A percentile compares a stretch with the other conserved stretches of the same genome.
Conservation (phyloP, 2,113 vertebrate genomes). For the Antigone vipio region DNA sequence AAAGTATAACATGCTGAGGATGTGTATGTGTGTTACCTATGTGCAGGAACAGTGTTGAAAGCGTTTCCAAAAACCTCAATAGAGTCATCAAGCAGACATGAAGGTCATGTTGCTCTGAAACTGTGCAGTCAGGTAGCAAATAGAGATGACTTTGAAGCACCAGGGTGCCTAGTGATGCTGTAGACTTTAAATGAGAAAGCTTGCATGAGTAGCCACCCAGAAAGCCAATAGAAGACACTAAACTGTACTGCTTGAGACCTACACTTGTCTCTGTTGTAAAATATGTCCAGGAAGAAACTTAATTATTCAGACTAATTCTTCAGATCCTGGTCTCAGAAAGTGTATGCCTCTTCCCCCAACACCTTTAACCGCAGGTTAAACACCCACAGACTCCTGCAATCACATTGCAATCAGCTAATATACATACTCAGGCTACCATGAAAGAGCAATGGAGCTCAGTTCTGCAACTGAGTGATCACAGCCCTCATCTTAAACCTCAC, state of each 20-base stretch:
- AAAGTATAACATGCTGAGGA: background rate
- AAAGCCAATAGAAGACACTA: background rate
- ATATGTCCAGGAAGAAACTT: background rate
- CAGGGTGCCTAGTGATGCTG: background rate
- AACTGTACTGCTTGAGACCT: background rate
- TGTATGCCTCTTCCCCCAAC: accelerated
- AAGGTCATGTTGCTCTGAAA: background rate
- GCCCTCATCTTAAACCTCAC: background rate
- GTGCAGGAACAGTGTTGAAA: background rate
- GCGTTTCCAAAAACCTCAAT: background rate
- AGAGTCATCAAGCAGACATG: background rate
- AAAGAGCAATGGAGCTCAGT: background rate
- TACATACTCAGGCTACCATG: background rate
- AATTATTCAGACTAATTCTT: background rate
- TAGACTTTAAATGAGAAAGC: background rate
- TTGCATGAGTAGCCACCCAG: background rate
- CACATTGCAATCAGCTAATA: background rate
- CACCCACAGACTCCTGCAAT: background rate
- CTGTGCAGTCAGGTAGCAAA: background rate
- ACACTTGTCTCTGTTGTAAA: background rate
- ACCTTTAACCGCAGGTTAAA: background rate
- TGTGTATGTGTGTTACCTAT: background rate
- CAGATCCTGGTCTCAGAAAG: background rate
- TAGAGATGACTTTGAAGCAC: background rate
- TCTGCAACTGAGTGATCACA: background rate